Evolutionary conservation across 2,113 vertebrate genomes (phyloP).

Genomic region (Alaudala cheleensis): DNA sequence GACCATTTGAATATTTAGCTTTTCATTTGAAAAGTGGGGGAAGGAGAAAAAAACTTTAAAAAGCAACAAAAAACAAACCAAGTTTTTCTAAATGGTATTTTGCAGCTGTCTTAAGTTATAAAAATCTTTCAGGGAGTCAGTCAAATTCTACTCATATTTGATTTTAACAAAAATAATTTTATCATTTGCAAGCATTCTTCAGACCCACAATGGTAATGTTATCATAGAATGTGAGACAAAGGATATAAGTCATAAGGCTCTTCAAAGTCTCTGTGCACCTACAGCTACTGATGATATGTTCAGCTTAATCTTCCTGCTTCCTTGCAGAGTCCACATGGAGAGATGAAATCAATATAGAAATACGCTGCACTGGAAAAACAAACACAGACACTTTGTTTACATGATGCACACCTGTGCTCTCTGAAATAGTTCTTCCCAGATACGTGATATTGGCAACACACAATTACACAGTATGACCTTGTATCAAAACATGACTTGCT

Average conservation of each 20-base stretch:
- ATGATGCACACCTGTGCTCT: not conserved
- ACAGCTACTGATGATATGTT: not conserved
- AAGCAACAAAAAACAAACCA: not conserved
- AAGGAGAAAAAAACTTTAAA: not conserved
- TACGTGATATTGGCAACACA: accelerated
- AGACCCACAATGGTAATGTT: not conserved
- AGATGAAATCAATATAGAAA: not conserved
- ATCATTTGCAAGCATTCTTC: not conserved
- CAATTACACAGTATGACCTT: not conserved
- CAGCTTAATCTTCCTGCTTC: not conserved
- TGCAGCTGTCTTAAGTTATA: not conserved
- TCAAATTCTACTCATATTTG: not conserved
- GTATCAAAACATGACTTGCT: not conserved
- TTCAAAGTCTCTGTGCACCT: not conserved
- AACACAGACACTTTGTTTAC: not conserved
- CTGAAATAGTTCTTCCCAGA: not conserved
- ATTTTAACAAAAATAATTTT: not conserved
- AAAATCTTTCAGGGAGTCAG: not conserved
- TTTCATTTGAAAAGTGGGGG: not conserved
- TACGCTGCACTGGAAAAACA: not conserved
- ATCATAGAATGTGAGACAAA: not conserved
- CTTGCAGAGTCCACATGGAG: not conserved
- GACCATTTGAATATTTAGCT: not conserved
- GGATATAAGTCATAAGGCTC: not conserved
- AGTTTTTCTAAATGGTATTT: not conserved